Evolutionary conservation across 2,797 vertebrate species (phyloP), one percentile per base, ranked within the genome.

Genomic region (Limnodromus scolopaceus): DNA sequence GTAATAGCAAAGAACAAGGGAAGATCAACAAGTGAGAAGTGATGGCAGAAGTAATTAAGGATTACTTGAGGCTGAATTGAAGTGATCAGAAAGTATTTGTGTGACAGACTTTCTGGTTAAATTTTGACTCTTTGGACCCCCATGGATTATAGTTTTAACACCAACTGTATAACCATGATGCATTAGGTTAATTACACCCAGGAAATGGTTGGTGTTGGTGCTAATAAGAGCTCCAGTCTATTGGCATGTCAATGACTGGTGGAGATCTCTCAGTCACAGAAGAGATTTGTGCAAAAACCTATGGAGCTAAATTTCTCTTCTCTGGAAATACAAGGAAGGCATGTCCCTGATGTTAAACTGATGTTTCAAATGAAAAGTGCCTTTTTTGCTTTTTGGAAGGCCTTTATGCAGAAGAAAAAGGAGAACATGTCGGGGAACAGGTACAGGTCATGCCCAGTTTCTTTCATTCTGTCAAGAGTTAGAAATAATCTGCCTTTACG

Each of bases 21-120:
- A 57, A 20, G 61, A 92, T 43, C 27, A 71, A 0, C 22, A 13
- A 84, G 8, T 0, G 0, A 39, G 15, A 87, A 86, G 13, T 2
- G 9, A 64, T 39, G 7, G 28, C 18, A 75, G 60, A 66, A 60
- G 5, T 27, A 63, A 6, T n/a, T 48, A 66, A 38, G 32, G 16
- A 63, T 77, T 74, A 63, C 25, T 64, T 54, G 46, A 80, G 38
- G 34, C 27, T 77, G 53, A 87, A 45, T 3, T 36, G 45, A 75
- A 83, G 10, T 45, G 6, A 32, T 36, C 32, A 46, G 20, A 34
- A 84, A 54, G 10, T 61, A 63, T 46, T 54, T 80, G 22, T 32
- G 6, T 72, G 80, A 46, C 28, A 84, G 28, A 16, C 14, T 46
- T 81, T 57, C 54, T 75, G 16, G 5, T 55, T 76, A 49, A 89